Evolutionary conservation across 2,888 invertebrate species (phyloP), one percentile per base, ranked within the genome.

Genomic region (Osmoderma eremita): DNA sequence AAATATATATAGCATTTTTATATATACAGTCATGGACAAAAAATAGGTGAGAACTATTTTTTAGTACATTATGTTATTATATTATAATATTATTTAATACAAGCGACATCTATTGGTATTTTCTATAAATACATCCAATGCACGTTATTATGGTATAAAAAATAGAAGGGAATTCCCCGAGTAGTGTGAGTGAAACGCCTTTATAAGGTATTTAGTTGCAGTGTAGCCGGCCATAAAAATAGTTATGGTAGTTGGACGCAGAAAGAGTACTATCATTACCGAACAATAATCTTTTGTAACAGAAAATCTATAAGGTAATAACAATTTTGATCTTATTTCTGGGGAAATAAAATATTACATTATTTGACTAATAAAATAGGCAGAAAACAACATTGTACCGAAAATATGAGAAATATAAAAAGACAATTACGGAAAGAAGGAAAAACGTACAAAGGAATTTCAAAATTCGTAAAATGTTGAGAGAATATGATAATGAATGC

Each of bases 351-450:
- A 51, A 51, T n/a, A 30, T 4, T 30, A 24, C n/a, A n/a, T 24
- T 3, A 30, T 30, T 24, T 51, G n/a, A 51, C 51, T 13, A 4
- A 30, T 51, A 51, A 30, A 30, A 51, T 24, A 13, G 2, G 13
- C 6, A 30, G 24, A 51, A 30, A 49, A 49, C 8, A 1, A 49
- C 12, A 49, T 22, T 49, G 49, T 49, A 49, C 8, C 49, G 20
- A 49, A 49, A 18, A 49, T 49, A n/a, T 20, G 12, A 49, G 49
- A 49, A 49, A 49, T 22, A 12, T 49, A 49, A 22, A 20, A 49
- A 22, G n/a, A 49, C 49, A 51, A 51, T 51, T 51, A 2, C 18
- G 30, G 24, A 51, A n/a, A 51, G 30, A 51, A 51, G 51, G 30
- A 30, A 51, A 51, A 15, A 51, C 13, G 1, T 51, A 51, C 51